Conservation (phyloP, 2,113 vertebrate species). For the Neomonachus schauinslandi region DNA sequence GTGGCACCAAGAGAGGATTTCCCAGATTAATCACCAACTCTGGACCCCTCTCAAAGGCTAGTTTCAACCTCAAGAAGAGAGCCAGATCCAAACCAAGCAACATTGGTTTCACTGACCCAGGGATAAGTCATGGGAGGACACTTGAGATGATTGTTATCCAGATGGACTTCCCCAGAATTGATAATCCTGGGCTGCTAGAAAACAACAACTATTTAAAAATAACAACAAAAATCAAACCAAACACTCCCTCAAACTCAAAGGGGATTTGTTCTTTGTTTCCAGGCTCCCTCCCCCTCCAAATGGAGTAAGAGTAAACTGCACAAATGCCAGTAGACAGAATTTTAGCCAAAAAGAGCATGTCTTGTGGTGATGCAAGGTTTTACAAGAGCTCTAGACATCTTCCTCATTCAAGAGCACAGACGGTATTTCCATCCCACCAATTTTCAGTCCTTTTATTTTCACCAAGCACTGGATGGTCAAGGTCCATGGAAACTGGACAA, state of each 20-base stretch:
- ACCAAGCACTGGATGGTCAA: neutral
- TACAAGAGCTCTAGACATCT: neutral
- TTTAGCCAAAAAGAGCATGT: neutral
- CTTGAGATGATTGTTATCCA: neutral
- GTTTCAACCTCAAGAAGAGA: neutral
- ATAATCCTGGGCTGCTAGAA: neutral
- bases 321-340: neutral
- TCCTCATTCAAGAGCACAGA: neutral
- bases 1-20: neutral
- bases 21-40: neutral
- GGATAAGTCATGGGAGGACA: neutral
- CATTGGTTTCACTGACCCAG: neutral
- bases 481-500: neutral
- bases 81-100: neutral
- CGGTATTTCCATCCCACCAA: neutral
- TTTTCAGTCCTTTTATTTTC: constrained; percentile 48
- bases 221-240: neutral
- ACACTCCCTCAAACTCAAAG: neutral
- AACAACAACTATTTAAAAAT: neutral
- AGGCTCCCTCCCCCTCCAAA: neutral
- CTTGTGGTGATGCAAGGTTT: neutral
- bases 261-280: neutral
- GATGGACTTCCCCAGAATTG: neutral
- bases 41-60: neutral
- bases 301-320: neutral